phyloP scores from a whole-genome alignment of 1,140 invertebrate species.

The Pinna nobilis region DNA sequence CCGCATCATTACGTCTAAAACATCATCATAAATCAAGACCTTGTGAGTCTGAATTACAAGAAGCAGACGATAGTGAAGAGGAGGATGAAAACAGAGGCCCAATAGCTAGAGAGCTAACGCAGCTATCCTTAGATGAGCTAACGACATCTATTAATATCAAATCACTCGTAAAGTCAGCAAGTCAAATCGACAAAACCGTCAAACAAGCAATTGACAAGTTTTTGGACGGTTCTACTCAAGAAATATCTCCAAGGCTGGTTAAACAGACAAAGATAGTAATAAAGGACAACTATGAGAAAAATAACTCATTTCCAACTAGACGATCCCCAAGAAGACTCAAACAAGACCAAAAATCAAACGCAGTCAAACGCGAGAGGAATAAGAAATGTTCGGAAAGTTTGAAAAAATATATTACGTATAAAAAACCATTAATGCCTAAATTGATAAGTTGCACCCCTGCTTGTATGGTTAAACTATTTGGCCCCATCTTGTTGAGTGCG shows the following conservation, averaged over 20 bases:
- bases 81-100: neutral
- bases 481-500: conserved; percentile 41
- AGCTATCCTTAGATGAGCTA: neutral
- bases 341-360: neutral
- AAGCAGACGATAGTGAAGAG: conserved; percentile 2
- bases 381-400: conserved; percentile 4
- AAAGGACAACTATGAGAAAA: conserved; percentile 1
- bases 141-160: neutral
- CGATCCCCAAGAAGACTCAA: neutral
- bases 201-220: conserved; percentile 16
- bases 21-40: neutral
- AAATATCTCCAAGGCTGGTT: neutral
- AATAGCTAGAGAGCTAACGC: neutral
- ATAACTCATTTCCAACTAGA: neutral
- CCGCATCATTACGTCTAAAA: neutral
- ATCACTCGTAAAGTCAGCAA: neutral
- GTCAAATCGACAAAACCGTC: neutral
- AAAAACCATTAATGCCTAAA: conserved; percentile 34
- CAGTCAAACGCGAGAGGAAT: neutral
- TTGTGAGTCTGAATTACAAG: neutral
- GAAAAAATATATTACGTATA: conserved; percentile 6
- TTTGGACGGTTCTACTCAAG: neutral
- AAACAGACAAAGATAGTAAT: neutral
- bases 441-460: conserved; percentile 25
- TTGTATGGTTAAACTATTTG: conserved; percentile 39